Evolutionary conservation across 2,113 vertebrate genomes (phyloP).

Genomic region (Trogon surrucura): DNA sequence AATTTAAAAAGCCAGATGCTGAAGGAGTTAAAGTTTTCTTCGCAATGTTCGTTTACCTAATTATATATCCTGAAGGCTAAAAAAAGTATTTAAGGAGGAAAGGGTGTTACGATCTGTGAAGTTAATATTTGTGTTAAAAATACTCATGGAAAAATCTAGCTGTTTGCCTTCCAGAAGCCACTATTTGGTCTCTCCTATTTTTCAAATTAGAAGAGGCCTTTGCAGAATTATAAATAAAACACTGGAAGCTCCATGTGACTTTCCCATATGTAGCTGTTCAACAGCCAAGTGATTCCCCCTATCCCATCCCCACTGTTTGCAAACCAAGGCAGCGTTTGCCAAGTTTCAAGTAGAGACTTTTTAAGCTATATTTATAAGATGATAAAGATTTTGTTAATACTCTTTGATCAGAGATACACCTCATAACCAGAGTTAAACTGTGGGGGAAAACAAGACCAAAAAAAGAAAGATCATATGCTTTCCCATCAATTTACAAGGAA

Average conservation of each 20-base stretch:
- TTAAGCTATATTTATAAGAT: not conserved
- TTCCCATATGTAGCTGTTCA: conserved; percentile 55
- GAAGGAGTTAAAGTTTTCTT: not conserved
- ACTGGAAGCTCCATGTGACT: conserved; percentile 41
- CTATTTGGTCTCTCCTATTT: conserved; percentile 13
- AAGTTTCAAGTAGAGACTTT: conserved; percentile 8
- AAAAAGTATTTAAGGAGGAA: not conserved
- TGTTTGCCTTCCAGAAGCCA: conserved; percentile 31
- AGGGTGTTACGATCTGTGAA: not conserved
- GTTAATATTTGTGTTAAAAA: conserved; percentile 34
- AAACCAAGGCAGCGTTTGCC: conserved; percentile 20
- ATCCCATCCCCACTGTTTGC: conserved; percentile 17
- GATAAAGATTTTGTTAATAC: not conserved
- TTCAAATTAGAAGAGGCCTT: conserved; percentile 32
- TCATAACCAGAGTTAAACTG: not conserved
- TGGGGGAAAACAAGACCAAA: not conserved
- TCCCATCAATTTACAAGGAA: not conserved
- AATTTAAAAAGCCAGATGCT: not conserved
- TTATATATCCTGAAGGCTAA: not conserved
- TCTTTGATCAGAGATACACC: not conserved
- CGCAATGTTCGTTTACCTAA: not conserved
- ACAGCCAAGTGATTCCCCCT: conserved; percentile 49
- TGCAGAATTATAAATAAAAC: conserved; percentile 57
- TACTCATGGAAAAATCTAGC: conserved; percentile 3
- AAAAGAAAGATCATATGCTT: not conserved